A percentile compares a stretch with the other conserved stretches of the same genome.
Conservation (phyloP, 2,888 invertebrate species). For the Allygus modestus region DNA sequence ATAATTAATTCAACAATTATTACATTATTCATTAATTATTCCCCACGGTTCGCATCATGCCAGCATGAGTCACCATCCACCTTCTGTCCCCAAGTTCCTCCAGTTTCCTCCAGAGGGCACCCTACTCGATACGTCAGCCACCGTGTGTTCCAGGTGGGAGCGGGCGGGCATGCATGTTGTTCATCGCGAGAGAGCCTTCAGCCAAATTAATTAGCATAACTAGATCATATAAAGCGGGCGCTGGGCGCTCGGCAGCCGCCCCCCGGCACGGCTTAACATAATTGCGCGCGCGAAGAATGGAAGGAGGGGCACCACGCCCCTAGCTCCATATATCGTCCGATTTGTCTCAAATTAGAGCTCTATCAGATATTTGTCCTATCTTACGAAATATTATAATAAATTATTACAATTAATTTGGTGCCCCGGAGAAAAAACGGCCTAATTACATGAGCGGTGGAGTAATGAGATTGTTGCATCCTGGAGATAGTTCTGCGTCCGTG, state of each 20-base stretch:
- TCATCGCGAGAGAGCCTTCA: slow-evolving; percentile 28
- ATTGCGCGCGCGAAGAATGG: slow-evolving; percentile 41
- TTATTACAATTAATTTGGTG: slow-evolving; percentile 50
- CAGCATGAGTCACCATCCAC: no score
- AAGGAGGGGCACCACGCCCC: slow-evolving; percentile 43
- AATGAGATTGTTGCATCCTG: not conserved
- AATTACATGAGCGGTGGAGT: slow-evolving; percentile 10
- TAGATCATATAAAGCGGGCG: slow-evolving; percentile 44
- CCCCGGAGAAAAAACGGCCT: not conserved
- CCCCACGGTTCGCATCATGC: no score
- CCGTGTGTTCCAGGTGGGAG: not conserved
- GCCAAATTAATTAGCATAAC: slow-evolving; percentile 56
- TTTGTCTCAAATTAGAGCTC: slow-evolving; percentile 50
- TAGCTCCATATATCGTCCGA: slow-evolving; percentile 34
- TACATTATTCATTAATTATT: no score
- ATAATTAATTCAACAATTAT: no score
- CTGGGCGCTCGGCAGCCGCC: slow-evolving; percentile 8
- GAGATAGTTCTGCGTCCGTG: no score
- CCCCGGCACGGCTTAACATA: slow-evolving; percentile 16
- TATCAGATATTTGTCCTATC: slow-evolving; percentile 50
- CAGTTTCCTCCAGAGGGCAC: no score
- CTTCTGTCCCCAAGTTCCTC: no score
- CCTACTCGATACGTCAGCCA: no score
- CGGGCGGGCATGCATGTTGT: slow-evolving; percentile 4
- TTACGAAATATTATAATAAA: slow-evolving; percentile 55